A percentile compares a stretch with the other conserved stretches of the same genome.
Conservation (phyloP, 2,797 vertebrate species). For the Adelosebastes latens region DNA sequence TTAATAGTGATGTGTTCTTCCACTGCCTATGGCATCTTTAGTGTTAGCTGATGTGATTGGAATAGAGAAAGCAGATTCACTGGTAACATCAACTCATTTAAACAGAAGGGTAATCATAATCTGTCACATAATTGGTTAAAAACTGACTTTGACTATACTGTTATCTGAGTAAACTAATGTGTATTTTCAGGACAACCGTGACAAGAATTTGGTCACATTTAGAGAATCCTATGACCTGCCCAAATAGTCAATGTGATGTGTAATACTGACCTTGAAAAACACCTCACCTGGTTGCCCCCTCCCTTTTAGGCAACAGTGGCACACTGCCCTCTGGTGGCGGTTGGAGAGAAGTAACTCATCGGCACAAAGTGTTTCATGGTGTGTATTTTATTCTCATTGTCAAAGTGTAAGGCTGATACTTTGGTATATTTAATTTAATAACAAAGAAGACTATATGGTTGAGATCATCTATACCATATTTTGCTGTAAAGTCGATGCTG, state of each 20-base stretch:
- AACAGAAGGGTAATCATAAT: not conserved
- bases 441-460: not conserved
- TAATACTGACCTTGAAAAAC: constrained; percentile 71
- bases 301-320: constrained; percentile 1
- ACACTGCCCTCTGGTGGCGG: constrained; percentile 70
- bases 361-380: not conserved
- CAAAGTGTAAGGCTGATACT: not conserved
- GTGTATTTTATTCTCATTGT: not conserved
- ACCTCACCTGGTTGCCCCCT: constrained; percentile 56
- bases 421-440: not conserved
- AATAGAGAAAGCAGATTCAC: constrained; percentile 35
- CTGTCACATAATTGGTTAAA: not conserved
- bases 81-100: not conserved
- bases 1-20: constrained; percentile 59
- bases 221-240: not conserved
- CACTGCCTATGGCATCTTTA: constrained; percentile 38
- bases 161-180: not conserved
- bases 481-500: not conserved
- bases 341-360: constrained; percentile 3
- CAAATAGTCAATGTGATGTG: constrained; percentile 11
- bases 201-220: not conserved
- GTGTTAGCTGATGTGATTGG: constrained; percentile 42
- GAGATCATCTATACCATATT: not conserved
- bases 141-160: not conserved
- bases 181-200: not conserved